phyloP scores from a whole-genome alignment of 2,797 vertebrate species.

The Cirrhinus molitorella region DNA sequence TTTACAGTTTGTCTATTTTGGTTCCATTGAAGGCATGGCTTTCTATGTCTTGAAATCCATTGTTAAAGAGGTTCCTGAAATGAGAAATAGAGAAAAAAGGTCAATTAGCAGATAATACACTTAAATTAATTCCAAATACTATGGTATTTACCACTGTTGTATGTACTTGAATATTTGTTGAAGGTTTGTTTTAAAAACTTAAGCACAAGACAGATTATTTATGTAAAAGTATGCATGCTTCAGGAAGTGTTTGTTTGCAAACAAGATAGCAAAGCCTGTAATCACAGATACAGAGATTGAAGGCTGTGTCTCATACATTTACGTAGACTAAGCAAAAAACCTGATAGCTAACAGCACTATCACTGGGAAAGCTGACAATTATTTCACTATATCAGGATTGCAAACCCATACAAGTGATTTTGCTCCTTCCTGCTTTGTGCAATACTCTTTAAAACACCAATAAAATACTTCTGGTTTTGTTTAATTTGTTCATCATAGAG shows the following conservation, averaged over 20 bases:
- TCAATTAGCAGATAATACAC: neutral
- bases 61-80: slow-evolving; percentile 87
- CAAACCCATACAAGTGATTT: neutral
- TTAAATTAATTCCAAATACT: neutral
- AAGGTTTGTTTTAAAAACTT: neutral
- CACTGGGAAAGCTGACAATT: neutral
- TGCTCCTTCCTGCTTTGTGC: neutral
- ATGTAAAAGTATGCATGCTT: neutral
- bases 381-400: neutral
- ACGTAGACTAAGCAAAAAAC: slow-evolving; percentile 8
- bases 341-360: neutral
- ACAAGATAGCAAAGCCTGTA: too few species aligned
- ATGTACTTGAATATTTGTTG: neutral
- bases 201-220: neutral
- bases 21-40: slow-evolving; percentile 88
- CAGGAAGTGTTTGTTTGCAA: neutral
- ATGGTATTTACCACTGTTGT: neutral
- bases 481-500: neutral
- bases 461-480: neutral
- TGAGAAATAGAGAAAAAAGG: neutral
- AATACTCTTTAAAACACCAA: neutral
- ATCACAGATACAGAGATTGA: slow-evolving; percentile 32
- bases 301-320: slow-evolving; percentile 3
- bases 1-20: slow-evolving; percentile 86
- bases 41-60: slow-evolving; percentile 90